Evolutionary conservation across 2,888 invertebrate genomes (phyloP).

Genomic region (Tenthredo scrophulariae): DNA sequence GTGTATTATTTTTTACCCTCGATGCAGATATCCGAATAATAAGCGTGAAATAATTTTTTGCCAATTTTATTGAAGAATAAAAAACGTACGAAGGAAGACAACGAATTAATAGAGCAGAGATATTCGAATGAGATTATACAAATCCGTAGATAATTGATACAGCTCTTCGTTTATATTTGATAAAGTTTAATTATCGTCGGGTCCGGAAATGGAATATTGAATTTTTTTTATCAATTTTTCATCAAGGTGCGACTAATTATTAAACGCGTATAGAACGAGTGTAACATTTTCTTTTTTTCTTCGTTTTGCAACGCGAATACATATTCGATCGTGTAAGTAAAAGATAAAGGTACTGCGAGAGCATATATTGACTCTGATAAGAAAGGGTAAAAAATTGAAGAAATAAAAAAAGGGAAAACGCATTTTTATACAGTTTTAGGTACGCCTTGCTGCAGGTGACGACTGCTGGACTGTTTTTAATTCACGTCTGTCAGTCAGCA

Average conservation of each 20-base stretch:
- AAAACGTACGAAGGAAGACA: too few relatives aligned
- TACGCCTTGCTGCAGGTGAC: background rate
- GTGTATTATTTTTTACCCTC: background rate
- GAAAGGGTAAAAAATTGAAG: background rate
- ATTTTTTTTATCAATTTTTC: background rate
- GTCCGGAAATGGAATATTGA: background rate
- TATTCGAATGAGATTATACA: background rate
- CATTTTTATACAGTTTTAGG: background rate
- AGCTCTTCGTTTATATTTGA: too few relatives aligned
- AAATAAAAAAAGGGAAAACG: background rate
- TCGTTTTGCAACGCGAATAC: background rate
- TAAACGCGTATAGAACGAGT: background rate
- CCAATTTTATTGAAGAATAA: too few relatives aligned
- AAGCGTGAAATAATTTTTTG: background rate
- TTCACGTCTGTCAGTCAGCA: conserved; percentile 40
- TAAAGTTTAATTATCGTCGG: too few relatives aligned
- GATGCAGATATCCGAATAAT: background rate
- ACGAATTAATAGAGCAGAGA: background rate
- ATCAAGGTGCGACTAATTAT: background rate
- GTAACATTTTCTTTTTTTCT: background rate
- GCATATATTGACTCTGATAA: background rate
- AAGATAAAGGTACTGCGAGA: too few relatives aligned
- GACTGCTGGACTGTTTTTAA: conserved; percentile 29
- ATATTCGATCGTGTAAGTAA: too few relatives aligned
- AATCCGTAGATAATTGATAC: background rate